Conservation (phyloP, 2,797 vertebrate genomes). For the Myripristis jacobus region DNA sequence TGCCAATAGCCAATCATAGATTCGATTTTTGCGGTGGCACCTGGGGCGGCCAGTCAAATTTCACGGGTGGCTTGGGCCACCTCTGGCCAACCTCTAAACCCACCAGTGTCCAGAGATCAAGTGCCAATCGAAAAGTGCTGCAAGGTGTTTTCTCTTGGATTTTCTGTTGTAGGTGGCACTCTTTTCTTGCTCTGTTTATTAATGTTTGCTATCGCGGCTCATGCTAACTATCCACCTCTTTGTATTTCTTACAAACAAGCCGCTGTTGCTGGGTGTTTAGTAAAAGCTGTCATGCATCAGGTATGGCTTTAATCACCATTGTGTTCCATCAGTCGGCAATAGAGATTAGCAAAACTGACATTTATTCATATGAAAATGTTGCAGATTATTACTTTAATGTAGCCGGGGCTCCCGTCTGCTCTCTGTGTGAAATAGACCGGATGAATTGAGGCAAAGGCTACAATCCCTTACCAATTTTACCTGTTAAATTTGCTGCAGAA, state of each 20-base stretch:
- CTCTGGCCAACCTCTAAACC: too few relatives aligned
- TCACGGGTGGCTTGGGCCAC: too few relatives aligned
- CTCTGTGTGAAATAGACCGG: slow-evolving; percentile 1
- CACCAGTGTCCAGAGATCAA: slow-evolving; percentile 4
- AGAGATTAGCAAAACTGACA: slow-evolving; percentile 4
- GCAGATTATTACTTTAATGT: slow-evolving; percentile 9
- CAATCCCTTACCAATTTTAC: slow-evolving; percentile 10
- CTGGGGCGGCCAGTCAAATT: too few relatives aligned
- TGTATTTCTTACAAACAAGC: neutral
- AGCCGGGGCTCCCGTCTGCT: neutral
- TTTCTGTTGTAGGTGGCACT: neutral
- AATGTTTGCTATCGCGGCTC: too few relatives aligned
- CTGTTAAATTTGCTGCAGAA: neutral
- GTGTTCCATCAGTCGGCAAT: slow-evolving; percentile 26
- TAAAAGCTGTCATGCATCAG: neutral
- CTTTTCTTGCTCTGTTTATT: too few relatives aligned
- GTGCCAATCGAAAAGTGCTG: slow-evolving; percentile 17
- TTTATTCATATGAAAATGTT: slow-evolving; percentile 38
- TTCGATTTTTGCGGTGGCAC: too few relatives aligned
- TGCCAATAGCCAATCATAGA: too few relatives aligned
- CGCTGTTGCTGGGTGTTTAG: neutral
- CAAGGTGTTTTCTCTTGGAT: slow-evolving; percentile 9
- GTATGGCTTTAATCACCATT: neutral
- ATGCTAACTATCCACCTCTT: neutral
- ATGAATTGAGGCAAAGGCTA: slow-evolving; percentile 26